Percentiles rank a stretch among this genome's conserved stretches.
Conservation (phyloP, 2,797 vertebrate species). For the Zalophus californianus region DNA sequence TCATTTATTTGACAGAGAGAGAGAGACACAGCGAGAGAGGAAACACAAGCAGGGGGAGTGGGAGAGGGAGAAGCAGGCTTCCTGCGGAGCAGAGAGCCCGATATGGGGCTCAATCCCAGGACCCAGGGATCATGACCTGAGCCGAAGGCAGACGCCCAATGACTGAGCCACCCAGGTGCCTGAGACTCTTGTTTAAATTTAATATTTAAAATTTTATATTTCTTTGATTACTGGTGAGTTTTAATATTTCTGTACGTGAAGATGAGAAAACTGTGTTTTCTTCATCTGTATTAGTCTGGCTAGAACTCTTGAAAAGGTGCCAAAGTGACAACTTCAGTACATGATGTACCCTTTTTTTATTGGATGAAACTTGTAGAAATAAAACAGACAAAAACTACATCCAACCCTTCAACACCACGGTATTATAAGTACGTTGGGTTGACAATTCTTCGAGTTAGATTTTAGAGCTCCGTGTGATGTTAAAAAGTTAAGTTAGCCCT, state of each 20-base stretch:
- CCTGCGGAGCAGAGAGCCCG: too few relatives aligned
- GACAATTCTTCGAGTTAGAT: background rate
- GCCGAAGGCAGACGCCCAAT: too few relatives aligned
- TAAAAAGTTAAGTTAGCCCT: background rate
- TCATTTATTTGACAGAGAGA: too few relatives aligned
- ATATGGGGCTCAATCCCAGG: too few relatives aligned
- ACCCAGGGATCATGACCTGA: too few relatives aligned
- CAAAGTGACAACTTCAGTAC: background rate
- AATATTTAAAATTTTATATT: background rate
- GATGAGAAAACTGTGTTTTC: background rate
- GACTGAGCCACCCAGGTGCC: too few relatives aligned
- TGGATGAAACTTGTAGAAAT: background rate
- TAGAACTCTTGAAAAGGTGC: background rate
- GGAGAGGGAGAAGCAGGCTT: too few relatives aligned
- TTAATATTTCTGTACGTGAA: background rate
- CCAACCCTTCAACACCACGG: background rate
- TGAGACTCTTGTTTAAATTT: background rate
- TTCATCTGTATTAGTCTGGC: background rate
- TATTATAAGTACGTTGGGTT: background rate
- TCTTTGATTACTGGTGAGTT: background rate
- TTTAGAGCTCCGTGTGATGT: background rate
- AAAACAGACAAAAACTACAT: background rate
- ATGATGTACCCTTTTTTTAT: background rate
- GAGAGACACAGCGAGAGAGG: too few relatives aligned
- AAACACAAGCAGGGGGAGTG: too few relatives aligned